phyloP scores from a whole-genome alignment of 2,113 vertebrate genomes.

The Abramis brama region DNA sequence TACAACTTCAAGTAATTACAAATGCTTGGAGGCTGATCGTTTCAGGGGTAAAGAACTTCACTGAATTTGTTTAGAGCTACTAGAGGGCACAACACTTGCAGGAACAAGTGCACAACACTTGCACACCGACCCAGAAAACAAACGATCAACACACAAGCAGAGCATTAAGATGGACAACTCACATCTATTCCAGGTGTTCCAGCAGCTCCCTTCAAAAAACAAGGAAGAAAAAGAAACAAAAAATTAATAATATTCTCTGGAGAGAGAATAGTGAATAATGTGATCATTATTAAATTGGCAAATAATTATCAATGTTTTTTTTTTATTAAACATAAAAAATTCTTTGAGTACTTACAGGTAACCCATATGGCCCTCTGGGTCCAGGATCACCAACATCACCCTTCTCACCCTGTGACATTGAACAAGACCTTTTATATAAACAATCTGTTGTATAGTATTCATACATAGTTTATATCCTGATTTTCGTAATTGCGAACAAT shows the following conservation, averaged over 20 bases:
- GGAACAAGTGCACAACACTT: slow-evolving; percentile 16
- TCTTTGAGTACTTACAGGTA: slow-evolving; percentile 86
- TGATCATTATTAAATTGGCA: neutral
- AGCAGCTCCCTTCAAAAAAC: slow-evolving; percentile 83
- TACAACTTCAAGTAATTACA: slow-evolving; percentile 73
- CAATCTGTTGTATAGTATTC: neutral
- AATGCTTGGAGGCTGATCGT: slow-evolving; percentile 5
- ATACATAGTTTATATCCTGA: no score
- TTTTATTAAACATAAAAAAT: neutral
- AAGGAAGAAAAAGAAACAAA: neutral
- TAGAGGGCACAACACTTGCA: slow-evolving; percentile 7
- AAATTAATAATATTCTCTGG: neutral
- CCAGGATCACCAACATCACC: slow-evolving; percentile 88
- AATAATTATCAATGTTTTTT: neutral
- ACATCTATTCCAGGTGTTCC: slow-evolving; percentile 96
- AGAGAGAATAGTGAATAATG: neutral
- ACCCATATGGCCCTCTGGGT: slow-evolving; percentile 92
- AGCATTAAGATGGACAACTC: slow-evolving; percentile 74
- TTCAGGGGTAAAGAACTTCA: slow-evolving; percentile 43
- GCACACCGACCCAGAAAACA: slow-evolving; percentile 10
- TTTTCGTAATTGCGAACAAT: no score
- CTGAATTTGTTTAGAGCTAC: neutral
- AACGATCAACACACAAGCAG: neutral
- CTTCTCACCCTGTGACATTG: slow-evolving; percentile 71
- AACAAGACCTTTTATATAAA: neutral